Evolutionary conservation across 2,113 vertebrate genomes (phyloP), one percentile per base, ranked within the genome.

Genomic region (Sprattus sprattus): DNA sequence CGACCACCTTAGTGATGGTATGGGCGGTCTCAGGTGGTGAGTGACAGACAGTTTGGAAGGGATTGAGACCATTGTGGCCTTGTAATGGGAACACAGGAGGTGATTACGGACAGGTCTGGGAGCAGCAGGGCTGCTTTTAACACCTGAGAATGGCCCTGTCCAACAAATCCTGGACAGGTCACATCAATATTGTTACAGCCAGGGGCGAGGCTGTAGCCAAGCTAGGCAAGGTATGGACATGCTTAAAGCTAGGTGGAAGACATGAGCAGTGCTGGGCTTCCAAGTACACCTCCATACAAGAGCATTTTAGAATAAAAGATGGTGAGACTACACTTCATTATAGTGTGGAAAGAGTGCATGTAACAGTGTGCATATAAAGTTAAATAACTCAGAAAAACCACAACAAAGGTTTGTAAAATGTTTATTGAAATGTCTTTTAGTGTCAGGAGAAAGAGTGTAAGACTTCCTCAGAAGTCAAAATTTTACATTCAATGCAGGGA

Each of bases 181-280:
- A 90, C 83, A 90, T 90, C 91, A 93, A 91, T 84, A 83, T 47
- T 86, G 86, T 87, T 89, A 89, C 88, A 84, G 91, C 88, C 81
- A 82, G 82, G 87, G 87, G 87, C 85, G 89, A 71, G 64, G 64
- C 64, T 71, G 11, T 71, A 8, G 64, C 25, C 9, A 25, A 71
- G 64, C 64, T 6, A 67, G 60, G 60, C 60, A n/a, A n/a, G 6
- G 25, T 28, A 71, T 71, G 60, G 10, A 67, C 60, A 67, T 7
- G 60, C 60, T 67, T 22, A n/a, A 18, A 25, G 22, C 22, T 64
- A 25, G 18, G 54, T 20, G 5, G 54, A 60, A 20, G 52, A 20
- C 18, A 20, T 15, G 10, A 10, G 60, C 60, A 7, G 22, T 22
- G 22, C 13, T 54, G 60, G 60, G 22, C 22, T 7, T 71, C 25